Conservation (phyloP, 2,888 invertebrate genomes). For the Bombylius major region DNA sequence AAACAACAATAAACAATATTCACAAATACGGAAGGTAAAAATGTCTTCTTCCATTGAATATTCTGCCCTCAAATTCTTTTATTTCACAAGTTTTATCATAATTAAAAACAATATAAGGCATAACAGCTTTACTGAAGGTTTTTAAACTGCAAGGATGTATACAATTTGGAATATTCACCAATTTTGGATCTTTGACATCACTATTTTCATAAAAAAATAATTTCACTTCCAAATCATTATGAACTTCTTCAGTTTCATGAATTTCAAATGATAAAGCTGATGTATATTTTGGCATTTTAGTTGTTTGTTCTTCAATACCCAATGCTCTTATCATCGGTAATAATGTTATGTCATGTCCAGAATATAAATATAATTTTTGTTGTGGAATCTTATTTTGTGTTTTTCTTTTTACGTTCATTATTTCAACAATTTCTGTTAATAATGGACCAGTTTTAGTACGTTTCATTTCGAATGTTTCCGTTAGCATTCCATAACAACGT, state of each 20-base stretch:
- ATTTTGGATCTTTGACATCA: conserved; percentile 34
- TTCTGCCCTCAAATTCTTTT: no score
- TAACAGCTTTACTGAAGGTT: no score
- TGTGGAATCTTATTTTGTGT: conserved; percentile 27
- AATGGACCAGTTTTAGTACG: conserved; percentile 55
- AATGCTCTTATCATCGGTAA: conserved; percentile 56
- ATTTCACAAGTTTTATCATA: no score
- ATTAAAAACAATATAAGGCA: no score
- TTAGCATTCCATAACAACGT: conserved; percentile 49
- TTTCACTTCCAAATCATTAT: conserved; percentile 38
- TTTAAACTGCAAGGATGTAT: conserved; percentile 42
- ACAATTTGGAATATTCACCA: conserved; percentile 45
- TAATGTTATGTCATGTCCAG: conserved; percentile 64
- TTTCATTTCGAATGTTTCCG: conserved; percentile 50
- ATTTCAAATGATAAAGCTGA: conserved; percentile 56
- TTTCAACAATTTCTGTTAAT: conserved; percentile 46
- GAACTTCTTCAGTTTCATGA: conserved; percentile 34
- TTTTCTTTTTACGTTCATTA: conserved; percentile 40
- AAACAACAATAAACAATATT: no score
- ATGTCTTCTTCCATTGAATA: no score
- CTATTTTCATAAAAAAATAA: conserved; percentile 27
- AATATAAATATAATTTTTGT: conserved; percentile 48
- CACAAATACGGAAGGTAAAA: no score
- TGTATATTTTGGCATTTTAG: conserved; percentile 54
- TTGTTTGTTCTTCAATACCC: conserved; percentile 41